These are phyloP conservation scores for Drosophila biarmipes DNA, from an alignment of 1,140 invertebrate genomes.

Conservation along the genomic window DNA sequence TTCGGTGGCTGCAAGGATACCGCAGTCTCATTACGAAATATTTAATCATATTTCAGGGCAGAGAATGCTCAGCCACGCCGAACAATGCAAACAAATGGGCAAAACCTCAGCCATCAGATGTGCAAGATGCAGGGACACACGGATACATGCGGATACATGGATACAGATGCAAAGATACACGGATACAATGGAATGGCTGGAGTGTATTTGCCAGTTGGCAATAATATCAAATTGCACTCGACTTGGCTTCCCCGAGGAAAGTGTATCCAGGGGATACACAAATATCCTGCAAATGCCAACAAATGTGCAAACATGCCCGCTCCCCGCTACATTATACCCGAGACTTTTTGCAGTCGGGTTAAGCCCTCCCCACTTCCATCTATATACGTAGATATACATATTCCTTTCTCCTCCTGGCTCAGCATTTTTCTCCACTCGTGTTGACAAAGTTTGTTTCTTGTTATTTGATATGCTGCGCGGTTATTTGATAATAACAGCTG, in stretches of 20 bases:
- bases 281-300: constrained; percentile 79
- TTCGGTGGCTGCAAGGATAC: constrained; percentile 20
- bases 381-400: not conserved
- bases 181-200: constrained; percentile 40
- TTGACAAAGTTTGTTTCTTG: constrained; percentile 69
- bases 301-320: constrained; percentile 71
- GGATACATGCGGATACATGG: not conserved
- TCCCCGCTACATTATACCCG: constrained; percentile 58
- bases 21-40: constrained; percentile 80
- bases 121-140: constrained; percentile 22
- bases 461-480: constrained; percentile 77
- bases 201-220: constrained; percentile 79
- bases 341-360: constrained; percentile 63
- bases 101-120: constrained; percentile 67
- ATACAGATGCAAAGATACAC: constrained; percentile 16
- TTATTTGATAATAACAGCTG: constrained; percentile 82
- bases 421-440: constrained; percentile 56
- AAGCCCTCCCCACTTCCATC: not conserved
- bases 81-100: constrained; percentile 60
- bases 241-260: constrained; percentile 39
- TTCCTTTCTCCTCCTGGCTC: constrained; percentile 23
- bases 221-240: constrained; percentile 83
- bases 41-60: constrained; percentile 74
- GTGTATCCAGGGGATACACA: constrained; percentile 61
- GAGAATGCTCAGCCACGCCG: constrained; percentile 40